Base-by-base conservation (phyloP, 2,797 vertebrate species). In the Lycodopsis pacificus region DNA sequence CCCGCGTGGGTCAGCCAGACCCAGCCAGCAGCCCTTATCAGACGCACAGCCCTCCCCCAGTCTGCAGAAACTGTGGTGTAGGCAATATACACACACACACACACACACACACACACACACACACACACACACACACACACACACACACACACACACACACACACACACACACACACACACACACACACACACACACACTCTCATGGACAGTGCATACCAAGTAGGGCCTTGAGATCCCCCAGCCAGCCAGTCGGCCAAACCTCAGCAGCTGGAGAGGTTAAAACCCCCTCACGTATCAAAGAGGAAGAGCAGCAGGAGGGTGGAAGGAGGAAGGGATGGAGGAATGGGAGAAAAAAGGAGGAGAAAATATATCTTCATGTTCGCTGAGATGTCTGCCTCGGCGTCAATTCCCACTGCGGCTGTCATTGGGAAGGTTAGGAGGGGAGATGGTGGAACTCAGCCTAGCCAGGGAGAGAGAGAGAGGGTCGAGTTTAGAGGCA, bases 211-310 rank as follows among this genome's bases (percentile, higher is more conserved):
- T 85, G 94, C 93, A 95, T 95, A 95, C 94, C 92, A 95, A 95
- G 88, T 94, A 95, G 91, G 88, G 92, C 92, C 92, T 94, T 93
- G 89, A 92, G 90, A 93, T 91, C 90, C 91, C 91, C 88, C 91
- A 91, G 89, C 89, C 86, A 93, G 88, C 91, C 82, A 91, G 87
- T 88, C 82, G 77, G 89, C 93, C 92, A 92, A 93, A 91, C 91
- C 91, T 89, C 88, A 94, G 94, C 94, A 95, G 94, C 95, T 96
- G 94, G 93, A 96, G 94, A 95, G 92, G 94, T 95, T 95, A 95
- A 95, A 95, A 91, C 93, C 94, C 93, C 93, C 94, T 94, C 93
- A 93, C 92, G 90, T 95, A 95, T 95, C 94, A 95, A 95, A 94
- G 93, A 89, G 84, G 86, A 86, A 91, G 86, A 92, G 89, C 91